Evolutionary conservation across 1,140 invertebrate species (phyloP).

Genomic region (Plodia interpunctella): DNA sequence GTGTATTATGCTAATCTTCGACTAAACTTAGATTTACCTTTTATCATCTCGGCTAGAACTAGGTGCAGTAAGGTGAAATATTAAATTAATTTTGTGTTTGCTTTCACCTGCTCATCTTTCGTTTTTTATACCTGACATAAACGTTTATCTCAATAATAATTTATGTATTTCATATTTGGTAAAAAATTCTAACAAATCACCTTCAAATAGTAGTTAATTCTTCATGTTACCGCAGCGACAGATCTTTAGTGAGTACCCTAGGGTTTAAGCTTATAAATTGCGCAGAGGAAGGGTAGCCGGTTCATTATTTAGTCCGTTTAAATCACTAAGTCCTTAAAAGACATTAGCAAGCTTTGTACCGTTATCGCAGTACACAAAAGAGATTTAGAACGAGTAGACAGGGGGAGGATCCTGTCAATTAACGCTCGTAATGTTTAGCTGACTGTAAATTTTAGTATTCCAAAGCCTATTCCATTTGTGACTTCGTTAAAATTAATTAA

Average conservation of each 20-base stretch:
- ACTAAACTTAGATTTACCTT: no score
- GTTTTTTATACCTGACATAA: no score
- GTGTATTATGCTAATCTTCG: no score
- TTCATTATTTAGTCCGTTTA: constrained; percentile 77
- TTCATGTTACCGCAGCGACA: not conserved
- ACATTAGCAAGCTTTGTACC: constrained; percentile 75
- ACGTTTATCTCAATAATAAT: no score
- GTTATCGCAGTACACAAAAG: constrained; percentile 73
- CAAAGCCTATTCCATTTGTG: constrained; percentile 13
- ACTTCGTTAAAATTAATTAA: constrained; percentile 5
- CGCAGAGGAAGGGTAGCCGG: constrained; percentile 61
- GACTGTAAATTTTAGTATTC: constrained; percentile 31
- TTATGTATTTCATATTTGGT: no score
- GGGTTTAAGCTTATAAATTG: constrained; percentile 64
- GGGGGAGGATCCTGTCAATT: constrained; percentile 56
- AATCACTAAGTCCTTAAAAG: constrained; percentile 78
- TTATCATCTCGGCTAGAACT: no score
- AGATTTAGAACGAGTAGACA: constrained; percentile 58
- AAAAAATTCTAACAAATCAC: no score
- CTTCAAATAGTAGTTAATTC: no score
- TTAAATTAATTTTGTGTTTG: no score
- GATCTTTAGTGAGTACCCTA: constrained; percentile 23
- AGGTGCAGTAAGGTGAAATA: no score
- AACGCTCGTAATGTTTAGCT: constrained; percentile 55
- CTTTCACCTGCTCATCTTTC: no score